Evolutionary conservation across 2,113 vertebrate genomes (phyloP).

Genomic region (Pteruthius melanotis): DNA sequence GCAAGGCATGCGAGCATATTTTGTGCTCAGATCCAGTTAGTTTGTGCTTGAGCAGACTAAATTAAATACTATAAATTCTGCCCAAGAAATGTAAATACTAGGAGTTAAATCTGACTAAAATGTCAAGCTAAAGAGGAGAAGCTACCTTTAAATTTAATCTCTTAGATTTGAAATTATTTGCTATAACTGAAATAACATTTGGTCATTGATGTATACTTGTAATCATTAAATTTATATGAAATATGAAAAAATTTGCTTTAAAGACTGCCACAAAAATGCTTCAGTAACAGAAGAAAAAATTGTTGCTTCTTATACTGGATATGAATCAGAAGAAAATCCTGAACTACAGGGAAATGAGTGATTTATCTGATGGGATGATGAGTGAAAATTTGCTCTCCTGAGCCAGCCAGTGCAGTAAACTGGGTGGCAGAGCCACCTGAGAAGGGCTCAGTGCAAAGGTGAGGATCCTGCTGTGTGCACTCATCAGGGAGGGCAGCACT

Average conservation of each 20-base stretch:
- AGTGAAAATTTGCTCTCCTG: not conserved
- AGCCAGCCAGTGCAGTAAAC: not conserved
- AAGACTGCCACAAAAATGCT: not conserved
- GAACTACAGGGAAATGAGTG: not conserved
- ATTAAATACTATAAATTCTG: conserved; percentile 53
- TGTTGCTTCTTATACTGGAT: accelerated
- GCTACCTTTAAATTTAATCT: not conserved
- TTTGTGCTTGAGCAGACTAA: conserved; percentile 1
- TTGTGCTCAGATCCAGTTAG: not conserved
- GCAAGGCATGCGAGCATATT: not conserved
- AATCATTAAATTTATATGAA: not conserved
- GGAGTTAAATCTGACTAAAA: not conserved
- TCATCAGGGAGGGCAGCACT: not conserved
- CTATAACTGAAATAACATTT: not conserved
- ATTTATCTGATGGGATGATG: not conserved
- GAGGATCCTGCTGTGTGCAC: not conserved
- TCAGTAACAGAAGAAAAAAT: not conserved
- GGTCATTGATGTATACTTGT: no score
- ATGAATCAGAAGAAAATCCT: not conserved
- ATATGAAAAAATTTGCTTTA: not conserved
- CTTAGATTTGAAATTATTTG: not conserved
- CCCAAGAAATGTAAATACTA: not conserved
- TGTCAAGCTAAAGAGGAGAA: not conserved
- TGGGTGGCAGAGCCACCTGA: not conserved
- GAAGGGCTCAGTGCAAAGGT: not conserved